phyloP scores from a whole-genome alignment of 2,113 vertebrate species.

The Oreotrochilus melanogaster region DNA sequence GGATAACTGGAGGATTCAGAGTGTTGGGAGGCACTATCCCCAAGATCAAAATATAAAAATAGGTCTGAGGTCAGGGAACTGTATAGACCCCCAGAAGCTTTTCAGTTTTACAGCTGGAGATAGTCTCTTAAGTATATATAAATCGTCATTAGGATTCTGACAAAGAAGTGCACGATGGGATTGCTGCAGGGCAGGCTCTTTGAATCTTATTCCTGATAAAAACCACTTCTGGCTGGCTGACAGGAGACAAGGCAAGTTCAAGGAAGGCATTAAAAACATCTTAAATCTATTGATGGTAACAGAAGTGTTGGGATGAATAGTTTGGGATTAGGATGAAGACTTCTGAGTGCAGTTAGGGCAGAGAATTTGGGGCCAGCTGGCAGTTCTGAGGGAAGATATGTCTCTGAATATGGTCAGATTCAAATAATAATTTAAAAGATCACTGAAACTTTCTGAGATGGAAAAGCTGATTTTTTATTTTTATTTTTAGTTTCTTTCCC shows the following conservation, averaged over 20 bases:
- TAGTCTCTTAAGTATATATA: conserved; percentile 85
- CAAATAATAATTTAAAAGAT: conserved; percentile 31
- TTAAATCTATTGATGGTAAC: conserved; percentile 76
- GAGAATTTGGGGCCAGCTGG: conserved; percentile 43
- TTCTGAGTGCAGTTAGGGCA: conserved; percentile 43
- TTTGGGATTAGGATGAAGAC: conserved; percentile 74
- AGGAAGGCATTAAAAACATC: conserved; percentile 80
- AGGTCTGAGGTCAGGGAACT: conserved; percentile 83
- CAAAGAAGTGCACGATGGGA: conserved; percentile 83
- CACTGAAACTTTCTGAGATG: neutral
- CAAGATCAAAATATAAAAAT: conserved; percentile 86
- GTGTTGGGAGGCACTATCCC: conserved; percentile 79
- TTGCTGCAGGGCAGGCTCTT: conserved; percentile 84
- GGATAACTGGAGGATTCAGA: conserved; percentile 80
- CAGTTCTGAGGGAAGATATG: conserved; percentile 18
- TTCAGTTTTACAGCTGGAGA: conserved; percentile 83
- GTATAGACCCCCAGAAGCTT: conserved; percentile 79
- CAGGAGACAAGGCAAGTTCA: conserved; percentile 82
- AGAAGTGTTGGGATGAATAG: conserved; percentile 76
- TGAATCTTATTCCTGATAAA: conserved; percentile 82
- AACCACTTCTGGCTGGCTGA: conserved; percentile 82
- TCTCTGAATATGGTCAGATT: conserved; percentile 11
- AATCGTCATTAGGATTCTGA: conserved; percentile 85
- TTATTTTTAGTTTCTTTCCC: too few species aligned
- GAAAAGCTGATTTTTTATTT: neutral